phyloP scores from a whole-genome alignment of 2,888 invertebrate species.

The Pristionchus mayeri region DNA sequence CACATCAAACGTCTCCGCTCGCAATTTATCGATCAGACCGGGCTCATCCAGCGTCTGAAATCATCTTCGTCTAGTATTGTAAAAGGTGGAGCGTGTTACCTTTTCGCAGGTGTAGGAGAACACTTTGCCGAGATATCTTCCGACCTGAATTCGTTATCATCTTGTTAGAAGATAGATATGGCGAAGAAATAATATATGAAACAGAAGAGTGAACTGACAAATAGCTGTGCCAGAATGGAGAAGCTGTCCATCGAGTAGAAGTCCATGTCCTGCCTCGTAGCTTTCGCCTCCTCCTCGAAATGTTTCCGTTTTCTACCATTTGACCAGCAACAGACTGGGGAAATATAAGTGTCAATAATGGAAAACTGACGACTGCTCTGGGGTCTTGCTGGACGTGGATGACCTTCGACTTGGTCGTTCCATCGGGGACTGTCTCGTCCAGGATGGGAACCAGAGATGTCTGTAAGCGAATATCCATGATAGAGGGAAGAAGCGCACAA shows the following conservation, averaged over 20 bases:
- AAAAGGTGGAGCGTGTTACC: background rate
- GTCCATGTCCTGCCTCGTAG: conserved; percentile 1
- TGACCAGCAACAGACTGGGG: background rate
- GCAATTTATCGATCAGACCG: background rate
- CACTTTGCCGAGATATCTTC: background rate
- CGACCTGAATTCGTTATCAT: background rate
- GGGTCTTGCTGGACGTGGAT: conserved; percentile 14
- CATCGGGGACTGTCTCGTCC: background rate
- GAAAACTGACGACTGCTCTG: background rate
- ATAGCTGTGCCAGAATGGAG: background rate
- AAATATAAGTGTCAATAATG: background rate
- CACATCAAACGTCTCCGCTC: conserved; percentile 15
- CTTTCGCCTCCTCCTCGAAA: background rate
- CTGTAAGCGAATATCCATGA: background rate
- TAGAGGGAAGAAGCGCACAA: no score
- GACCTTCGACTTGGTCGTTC: conserved; percentile 42
- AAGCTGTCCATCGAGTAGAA: conserved; percentile 35
- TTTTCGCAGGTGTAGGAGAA: conserved; percentile 16
- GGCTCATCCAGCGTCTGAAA: conserved; percentile 17
- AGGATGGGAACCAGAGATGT: conserved; percentile 23
- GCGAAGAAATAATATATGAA: background rate
- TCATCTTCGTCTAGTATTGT: background rate
- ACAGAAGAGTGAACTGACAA: background rate
- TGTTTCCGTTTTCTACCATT: background rate
- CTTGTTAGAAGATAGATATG: no score